phyloP scores from a whole-genome alignment of 2,113 vertebrate species.

The Alligator sinensis region DNA sequence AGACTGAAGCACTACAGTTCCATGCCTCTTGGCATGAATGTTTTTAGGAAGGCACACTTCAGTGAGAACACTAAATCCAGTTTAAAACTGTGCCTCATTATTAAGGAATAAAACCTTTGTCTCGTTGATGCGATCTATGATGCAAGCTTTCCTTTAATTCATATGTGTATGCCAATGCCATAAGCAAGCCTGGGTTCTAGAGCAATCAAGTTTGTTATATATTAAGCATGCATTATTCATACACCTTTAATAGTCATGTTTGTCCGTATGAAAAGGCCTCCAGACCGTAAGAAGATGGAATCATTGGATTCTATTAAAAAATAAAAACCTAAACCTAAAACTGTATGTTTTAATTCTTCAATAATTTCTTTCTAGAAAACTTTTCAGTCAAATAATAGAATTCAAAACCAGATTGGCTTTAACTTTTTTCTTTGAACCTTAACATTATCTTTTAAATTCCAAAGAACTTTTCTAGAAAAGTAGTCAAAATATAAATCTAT shows the following conservation, averaged over 20 bases:
- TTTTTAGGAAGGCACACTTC: background rate
- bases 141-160: slow-evolving; percentile 6
- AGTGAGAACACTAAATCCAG: slow-evolving; percentile 1
- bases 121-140: slow-evolving; percentile 1
- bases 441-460: background rate
- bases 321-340: background rate
- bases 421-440: background rate
- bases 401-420: fast-evolving
- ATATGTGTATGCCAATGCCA: background rate
- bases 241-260: background rate
- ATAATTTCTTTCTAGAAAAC: background rate
- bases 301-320: background rate
- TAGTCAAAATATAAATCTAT: background rate
- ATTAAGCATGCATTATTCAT: background rate
- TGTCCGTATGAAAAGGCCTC: background rate
- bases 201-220: background rate
- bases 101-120: background rate
- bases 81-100: slow-evolving; percentile 19
- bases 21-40: background rate
- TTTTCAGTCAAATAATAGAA: no score
- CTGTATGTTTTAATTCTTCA: background rate
- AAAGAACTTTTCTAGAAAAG: background rate
- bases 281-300: background rate
- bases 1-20: fast-evolving
- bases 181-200: background rate